Evolutionary conservation across 1,140 invertebrate genomes (phyloP).

Genomic region (Drosophila tsacasi): DNA sequence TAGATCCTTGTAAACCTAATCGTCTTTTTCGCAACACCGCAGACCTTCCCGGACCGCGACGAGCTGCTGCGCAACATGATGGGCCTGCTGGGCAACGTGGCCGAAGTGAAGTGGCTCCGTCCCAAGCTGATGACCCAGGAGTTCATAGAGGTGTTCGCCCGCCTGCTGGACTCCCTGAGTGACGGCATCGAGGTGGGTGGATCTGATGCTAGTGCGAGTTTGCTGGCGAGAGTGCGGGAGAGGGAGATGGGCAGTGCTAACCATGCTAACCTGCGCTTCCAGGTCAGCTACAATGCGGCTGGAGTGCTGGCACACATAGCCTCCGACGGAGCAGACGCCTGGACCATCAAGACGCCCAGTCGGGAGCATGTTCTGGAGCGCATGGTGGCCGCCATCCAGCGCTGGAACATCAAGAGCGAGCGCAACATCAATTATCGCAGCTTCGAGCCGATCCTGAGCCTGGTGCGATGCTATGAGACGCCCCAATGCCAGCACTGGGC

Average conservation of each 20-base stretch:
- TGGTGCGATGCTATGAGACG: conserved; percentile 93
- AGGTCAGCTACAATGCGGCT: conserved; percentile 98
- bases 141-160: conserved; percentile 94
- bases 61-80: conserved; percentile 98
- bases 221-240: conserved; percentile 37
- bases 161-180: conserved; percentile 92
- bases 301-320: conserved; percentile 98
- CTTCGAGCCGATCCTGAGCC: conserved; percentile 95
- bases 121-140: conserved; percentile 93
- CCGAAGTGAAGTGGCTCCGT: conserved; percentile 95
- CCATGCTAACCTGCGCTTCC: conserved; percentile 68
- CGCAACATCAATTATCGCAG: conserved; percentile 99
- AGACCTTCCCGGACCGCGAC: conserved; percentile 94
- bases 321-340: conserved; percentile 94
- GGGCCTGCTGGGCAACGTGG: conserved; percentile 97
- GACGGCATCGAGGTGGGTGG: conserved; percentile 96
- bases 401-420: conserved; percentile 94
- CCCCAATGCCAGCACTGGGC: conserved; percentile 98
- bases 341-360: conserved; percentile 90
- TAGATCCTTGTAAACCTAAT: background rate
- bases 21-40: conserved; percentile 45
- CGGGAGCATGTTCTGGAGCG: conserved; percentile 91
- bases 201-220: conserved; percentile 34
- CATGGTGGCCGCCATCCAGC: conserved; percentile 93
- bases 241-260: conserved; percentile 70